A percentile compares a stretch with the other conserved stretches of the same genome.
phyloP scores from a whole-genome alignment of 2,113 vertebrate species.

The Callaeas wilsoni region DNA sequence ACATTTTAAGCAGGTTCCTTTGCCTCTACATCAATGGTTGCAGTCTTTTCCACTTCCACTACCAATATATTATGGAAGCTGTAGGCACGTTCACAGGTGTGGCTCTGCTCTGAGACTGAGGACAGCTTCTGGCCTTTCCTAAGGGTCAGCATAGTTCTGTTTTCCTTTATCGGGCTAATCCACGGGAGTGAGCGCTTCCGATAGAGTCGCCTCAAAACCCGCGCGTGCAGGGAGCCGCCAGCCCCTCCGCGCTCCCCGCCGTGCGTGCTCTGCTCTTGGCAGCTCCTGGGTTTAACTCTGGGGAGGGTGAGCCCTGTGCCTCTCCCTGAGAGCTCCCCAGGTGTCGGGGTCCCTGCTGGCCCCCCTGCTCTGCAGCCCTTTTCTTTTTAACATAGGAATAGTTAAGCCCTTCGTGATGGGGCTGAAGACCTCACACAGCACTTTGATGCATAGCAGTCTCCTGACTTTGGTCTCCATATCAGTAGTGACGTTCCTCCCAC shows the following conservation, averaged over 20 bases:
- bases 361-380: neutral
- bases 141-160: neutral
- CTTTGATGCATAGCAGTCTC: neutral
- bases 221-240: accelerated
- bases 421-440: neutral
- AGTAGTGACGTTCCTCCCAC: accelerated
- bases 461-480: neutral
- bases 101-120: neutral
- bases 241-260: accelerated
- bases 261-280: neutral
- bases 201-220: neutral
- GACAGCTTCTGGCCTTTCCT: neutral
- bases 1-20: neutral
- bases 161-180: neutral
- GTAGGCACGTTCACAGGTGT: accelerated
- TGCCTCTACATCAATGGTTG: neutral
- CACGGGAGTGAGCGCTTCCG: neutral
- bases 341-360: accelerated
- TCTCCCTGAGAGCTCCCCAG: neutral
- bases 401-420: neutral
- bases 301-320: neutral
- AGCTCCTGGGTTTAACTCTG: neutral
- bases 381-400: neutral
- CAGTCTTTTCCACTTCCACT: neutral
- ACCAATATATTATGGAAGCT: neutral